Evolutionary conservation across 2,797 vertebrate species (phyloP).

Genomic region (Microchirus variegatus): DNA sequence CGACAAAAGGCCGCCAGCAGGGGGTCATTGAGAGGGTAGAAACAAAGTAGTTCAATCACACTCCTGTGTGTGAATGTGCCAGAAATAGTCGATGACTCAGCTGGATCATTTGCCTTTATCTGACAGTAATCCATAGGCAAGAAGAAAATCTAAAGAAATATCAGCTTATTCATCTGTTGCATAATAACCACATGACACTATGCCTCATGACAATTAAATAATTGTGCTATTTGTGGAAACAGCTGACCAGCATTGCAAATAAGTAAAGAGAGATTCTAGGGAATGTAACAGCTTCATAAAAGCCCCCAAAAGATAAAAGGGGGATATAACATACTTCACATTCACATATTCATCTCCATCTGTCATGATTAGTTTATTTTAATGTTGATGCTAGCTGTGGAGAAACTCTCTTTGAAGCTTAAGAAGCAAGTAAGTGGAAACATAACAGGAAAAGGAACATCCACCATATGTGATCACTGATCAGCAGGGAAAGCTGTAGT

Average conservation of each 20-base stretch:
- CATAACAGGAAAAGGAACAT: constrained; percentile 8
- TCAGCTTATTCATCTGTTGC: constrained; percentile 22
- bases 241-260: constrained; percentile 8
- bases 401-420: constrained; percentile 5
- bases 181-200: constrained; percentile 38
- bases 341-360: neutral
- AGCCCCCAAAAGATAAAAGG: constrained; percentile 2
- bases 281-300: constrained; percentile 18
- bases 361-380: constrained; percentile 9
- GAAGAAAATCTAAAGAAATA: constrained; percentile 17
- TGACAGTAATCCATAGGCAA: constrained; percentile 26
- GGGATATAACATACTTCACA: constrained; percentile 5
- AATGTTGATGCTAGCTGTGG: neutral
- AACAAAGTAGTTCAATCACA: constrained; percentile 11
- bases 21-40: constrained; percentile 23
- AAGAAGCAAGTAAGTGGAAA: neutral
- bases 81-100: constrained; percentile 37
- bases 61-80: neutral
- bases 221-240: constrained; percentile 46
- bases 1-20: constrained; percentile 36
- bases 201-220: constrained; percentile 37
- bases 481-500: constrained; percentile 24
- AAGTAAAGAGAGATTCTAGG: constrained; percentile 11
- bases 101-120: constrained; percentile 20
- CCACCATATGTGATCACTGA: constrained; percentile 45